Evolutionary conservation across 2,113 vertebrate genomes (phyloP).

Genomic region (Porphyrio hochstetteri): DNA sequence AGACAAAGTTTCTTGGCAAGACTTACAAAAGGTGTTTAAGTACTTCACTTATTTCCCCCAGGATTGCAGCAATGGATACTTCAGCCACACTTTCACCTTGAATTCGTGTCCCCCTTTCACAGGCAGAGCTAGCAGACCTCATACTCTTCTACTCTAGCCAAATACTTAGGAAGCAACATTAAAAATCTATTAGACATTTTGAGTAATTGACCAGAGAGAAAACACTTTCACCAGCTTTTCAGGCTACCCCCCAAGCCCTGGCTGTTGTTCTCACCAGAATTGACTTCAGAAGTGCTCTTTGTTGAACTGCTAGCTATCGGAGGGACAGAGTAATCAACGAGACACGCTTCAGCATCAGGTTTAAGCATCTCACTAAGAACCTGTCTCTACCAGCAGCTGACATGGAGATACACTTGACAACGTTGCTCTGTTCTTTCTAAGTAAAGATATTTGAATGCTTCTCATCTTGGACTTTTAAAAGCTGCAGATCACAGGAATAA

Average conservation of each 20-base stretch:
- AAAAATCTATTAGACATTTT: background rate
- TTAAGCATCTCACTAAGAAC: background rate
- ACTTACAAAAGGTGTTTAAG: background rate
- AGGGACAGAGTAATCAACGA: background rate
- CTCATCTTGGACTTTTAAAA: background rate
- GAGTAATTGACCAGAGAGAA: background rate
- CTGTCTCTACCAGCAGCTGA: background rate
- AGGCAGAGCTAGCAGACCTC: background rate
- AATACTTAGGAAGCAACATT: background rate
- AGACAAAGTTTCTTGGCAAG: background rate
- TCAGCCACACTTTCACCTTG: background rate
- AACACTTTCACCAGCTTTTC: background rate
- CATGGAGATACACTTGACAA: background rate
- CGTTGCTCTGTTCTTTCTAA: background rate
- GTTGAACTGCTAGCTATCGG: background rate
- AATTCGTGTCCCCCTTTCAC: background rate
- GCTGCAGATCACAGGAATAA: background rate
- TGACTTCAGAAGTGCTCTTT: background rate
- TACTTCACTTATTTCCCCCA: background rate
- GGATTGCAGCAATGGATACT: background rate
- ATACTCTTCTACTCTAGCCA: background rate
- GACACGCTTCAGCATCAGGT: background rate
- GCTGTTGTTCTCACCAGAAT: background rate
- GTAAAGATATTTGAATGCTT: background rate
- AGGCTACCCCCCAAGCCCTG: rapidly evolving